Conservation (phyloP, 2,888 invertebrate species). For the Campaea margaritaria region DNA sequence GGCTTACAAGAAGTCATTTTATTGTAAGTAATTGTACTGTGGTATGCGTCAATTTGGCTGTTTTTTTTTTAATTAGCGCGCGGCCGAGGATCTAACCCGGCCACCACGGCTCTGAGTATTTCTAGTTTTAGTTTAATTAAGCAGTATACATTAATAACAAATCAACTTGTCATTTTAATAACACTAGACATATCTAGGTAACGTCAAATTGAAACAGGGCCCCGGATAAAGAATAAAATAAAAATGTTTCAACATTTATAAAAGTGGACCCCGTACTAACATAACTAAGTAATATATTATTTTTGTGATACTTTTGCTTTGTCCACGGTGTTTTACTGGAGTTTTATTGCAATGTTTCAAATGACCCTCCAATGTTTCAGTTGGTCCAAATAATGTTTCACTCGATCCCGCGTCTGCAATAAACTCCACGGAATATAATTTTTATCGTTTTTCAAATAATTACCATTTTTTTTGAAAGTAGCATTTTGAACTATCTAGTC, state of each 20-base stretch:
- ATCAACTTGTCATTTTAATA: slow-evolving; percentile 80
- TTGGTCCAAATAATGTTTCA: background rate
- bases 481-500: background rate
- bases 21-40: too few relatives aligned
- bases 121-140: slow-evolving; percentile 36
- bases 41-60: too few relatives aligned
- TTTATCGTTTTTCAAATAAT: too few relatives aligned
- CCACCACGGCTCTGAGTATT: too few relatives aligned
- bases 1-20: too few relatives aligned
- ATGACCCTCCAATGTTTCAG: background rate
- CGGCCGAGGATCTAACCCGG: too few relatives aligned
- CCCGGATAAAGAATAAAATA: slow-evolving; percentile 18
- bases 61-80: too few relatives aligned
- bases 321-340: slow-evolving; percentile 1
- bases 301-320: slow-evolving; percentile 17
- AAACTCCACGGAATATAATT: background rate
- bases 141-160: slow-evolving; percentile 33
- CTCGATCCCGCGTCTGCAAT: background rate
- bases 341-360: background rate
- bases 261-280: slow-evolving; percentile 32
- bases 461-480: background rate
- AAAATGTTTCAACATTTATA: slow-evolving; percentile 19
- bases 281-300: slow-evolving; percentile 27
- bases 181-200: slow-evolving; percentile 82
- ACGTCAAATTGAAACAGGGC: slow-evolving; percentile 76